Conservation (phyloP, 2,797 vertebrate species). For the Pseudomugil gertrudae region DNA sequence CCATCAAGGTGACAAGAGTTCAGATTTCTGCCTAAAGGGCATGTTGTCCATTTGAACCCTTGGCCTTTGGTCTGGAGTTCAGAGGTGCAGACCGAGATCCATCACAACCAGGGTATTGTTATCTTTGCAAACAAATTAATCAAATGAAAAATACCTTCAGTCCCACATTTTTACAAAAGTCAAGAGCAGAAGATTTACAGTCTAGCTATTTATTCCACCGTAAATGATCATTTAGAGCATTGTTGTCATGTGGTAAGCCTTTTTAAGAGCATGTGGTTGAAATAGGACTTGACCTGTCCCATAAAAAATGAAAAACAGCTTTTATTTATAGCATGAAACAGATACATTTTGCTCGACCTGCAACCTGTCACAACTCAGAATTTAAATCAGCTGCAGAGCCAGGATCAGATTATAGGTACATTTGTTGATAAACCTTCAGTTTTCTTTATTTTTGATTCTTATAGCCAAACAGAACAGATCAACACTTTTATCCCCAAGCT, state of each 20-base stretch:
- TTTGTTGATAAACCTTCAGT: neutral
- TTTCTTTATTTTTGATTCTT: constrained; percentile 6
- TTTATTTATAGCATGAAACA: constrained; percentile 63
- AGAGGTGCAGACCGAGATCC: constrained; percentile 60
- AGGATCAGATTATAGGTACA: neutral
- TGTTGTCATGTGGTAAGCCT: constrained; percentile 3
- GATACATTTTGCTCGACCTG: constrained; percentile 35
- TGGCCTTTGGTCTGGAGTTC: constrained; percentile 72
- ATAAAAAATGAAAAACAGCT: constrained; percentile 37
- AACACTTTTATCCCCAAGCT: neutral
- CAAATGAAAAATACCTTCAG: neutral
- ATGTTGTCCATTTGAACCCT: constrained; percentile 74
- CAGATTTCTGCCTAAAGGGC: constrained; percentile 59
- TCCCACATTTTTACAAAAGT: neutral
- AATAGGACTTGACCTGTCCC: constrained; percentile 32
- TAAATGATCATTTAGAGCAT: constrained; percentile 10
- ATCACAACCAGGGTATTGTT: constrained; percentile 31
- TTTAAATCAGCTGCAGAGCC: constrained; percentile 8
- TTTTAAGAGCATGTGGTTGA: constrained; percentile 22
- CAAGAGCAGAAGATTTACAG: neutral
- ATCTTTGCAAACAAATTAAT: constrained; percentile 22
- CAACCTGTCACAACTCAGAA: constrained; percentile 24
- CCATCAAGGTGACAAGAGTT: constrained; percentile 59
- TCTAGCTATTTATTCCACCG: neutral
- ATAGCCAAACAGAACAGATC: neutral